Conservation (phyloP, 2,888 invertebrate genomes). For the Chalcosyrphus nemorum region DNA sequence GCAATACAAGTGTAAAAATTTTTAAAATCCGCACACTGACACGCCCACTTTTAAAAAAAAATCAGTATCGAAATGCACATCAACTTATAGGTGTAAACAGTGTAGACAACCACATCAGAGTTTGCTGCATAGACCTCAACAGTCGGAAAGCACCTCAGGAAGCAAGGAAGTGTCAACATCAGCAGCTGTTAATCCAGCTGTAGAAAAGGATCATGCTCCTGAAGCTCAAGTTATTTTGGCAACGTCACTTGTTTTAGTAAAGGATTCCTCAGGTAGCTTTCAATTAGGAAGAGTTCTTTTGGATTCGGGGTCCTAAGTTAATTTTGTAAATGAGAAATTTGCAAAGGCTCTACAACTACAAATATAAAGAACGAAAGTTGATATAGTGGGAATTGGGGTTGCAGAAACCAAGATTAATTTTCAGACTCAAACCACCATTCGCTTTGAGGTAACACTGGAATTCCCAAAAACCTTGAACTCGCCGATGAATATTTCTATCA, state of each 20-base stretch:
- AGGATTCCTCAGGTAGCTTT: constrained; percentile 3
- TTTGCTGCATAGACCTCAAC: neutral
- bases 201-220: neutral
- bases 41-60: no score
- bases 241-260: constrained; percentile 20
- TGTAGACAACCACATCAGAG: neutral
- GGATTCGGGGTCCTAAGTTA: constrained; percentile 35
- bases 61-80: neutral
- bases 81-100: neutral
- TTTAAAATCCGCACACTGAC: no score
- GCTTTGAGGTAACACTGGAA: no score
- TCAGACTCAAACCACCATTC: constrained; percentile 19
- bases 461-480: no score
- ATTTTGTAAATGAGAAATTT: no score
- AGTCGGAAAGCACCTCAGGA: neutral
- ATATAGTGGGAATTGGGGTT: constrained; percentile 7
- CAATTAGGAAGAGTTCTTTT: constrained; percentile 2
- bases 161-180: neutral
- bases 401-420: constrained; percentile 7
- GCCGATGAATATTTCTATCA: no score
- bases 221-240: constrained; percentile 17
- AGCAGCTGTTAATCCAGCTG: neutral
- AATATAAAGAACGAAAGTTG: neutral
- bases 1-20: no score
- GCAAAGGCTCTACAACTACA: neutral